These are phyloP conservation scores for Triplophysa rosa DNA, from an alignment of 2,113 vertebrate species.

Conservation along the genomic window DNA sequence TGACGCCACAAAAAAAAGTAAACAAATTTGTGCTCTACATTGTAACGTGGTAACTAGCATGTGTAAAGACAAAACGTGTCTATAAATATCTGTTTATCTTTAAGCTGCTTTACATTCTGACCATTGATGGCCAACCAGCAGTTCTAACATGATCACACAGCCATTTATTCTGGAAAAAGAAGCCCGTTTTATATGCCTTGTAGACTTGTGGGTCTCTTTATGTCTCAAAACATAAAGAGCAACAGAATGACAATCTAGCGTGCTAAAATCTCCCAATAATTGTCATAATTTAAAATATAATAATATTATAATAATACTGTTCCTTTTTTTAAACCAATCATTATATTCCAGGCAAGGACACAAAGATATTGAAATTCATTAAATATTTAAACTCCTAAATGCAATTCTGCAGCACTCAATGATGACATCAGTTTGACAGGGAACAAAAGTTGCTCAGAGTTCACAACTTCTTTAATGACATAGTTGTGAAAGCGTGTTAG, in stretches of 20 bases:
- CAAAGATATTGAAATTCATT: background rate
- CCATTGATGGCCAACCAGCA: background rate
- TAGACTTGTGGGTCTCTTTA: conserved; percentile 2
- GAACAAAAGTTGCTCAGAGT: conserved; percentile 10
- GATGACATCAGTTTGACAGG: background rate
- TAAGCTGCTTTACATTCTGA: background rate
- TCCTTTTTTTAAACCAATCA: background rate
- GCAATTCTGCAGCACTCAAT: background rate
- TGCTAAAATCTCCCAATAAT: background rate
- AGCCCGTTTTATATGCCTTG: conserved; percentile 1
- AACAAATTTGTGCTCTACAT: conserved; percentile 31
- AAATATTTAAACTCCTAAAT: conserved; percentile 16
- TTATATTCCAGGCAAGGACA: background rate
- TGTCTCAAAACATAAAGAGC: background rate
- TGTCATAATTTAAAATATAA: conserved; percentile 32
- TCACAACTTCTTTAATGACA: conserved; percentile 4
- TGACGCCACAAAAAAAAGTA: conserved; percentile 47
- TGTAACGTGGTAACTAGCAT: background rate
- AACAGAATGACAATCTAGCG: background rate
- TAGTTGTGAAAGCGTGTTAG: conserved; percentile 45
- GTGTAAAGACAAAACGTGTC: conserved; percentile 8
- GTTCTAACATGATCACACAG: background rate
- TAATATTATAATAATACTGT: too few species aligned
- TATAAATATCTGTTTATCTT: conserved; percentile 29
- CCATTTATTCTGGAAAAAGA: background rate